Percentiles rank a stretch among this genome's conserved stretches.
Evolutionary conservation across 2,113 vertebrate species (phyloP).

Genomic region (Bos indicus): DNA sequence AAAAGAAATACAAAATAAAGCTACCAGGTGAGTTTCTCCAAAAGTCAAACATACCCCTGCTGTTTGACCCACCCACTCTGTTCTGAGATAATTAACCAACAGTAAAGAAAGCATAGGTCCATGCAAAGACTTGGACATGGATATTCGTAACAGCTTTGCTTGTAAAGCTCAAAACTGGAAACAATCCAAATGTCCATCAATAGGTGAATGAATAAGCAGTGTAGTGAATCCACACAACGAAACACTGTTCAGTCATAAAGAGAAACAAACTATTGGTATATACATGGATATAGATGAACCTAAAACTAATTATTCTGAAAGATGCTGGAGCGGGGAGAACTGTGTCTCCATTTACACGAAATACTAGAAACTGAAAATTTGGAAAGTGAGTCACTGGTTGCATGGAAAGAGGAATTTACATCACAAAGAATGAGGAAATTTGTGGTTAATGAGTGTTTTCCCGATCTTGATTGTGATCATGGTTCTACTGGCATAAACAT

Average conservation of each 20-base stretch:
- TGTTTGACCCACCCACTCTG: neutral
- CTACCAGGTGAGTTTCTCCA: neutral
- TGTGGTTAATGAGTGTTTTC: neutral
- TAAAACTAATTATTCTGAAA: neutral
- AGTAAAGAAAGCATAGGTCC: neutral
- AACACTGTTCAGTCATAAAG: neutral
- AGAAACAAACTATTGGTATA: neutral
- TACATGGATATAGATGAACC: neutral
- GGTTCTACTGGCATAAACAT: neutral
- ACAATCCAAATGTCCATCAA: neutral
- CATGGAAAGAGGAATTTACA: neutral
- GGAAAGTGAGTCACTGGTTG: neutral
- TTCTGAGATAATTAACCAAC: neutral
- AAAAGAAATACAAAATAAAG: neutral
- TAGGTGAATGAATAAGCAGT: neutral
- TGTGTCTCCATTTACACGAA: neutral
- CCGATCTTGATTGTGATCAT: neutral
- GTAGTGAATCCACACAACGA: rapidly evolving
- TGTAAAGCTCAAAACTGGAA: neutral
- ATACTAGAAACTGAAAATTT: neutral
- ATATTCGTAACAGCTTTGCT: neutral
- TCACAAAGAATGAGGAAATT: neutral
- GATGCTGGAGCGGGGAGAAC: rapidly evolving
- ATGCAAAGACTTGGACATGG: neutral
- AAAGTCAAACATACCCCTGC: neutral